Conservation (phyloP, 2,797 vertebrate species). For the Diplodus puntazzo region DNA sequence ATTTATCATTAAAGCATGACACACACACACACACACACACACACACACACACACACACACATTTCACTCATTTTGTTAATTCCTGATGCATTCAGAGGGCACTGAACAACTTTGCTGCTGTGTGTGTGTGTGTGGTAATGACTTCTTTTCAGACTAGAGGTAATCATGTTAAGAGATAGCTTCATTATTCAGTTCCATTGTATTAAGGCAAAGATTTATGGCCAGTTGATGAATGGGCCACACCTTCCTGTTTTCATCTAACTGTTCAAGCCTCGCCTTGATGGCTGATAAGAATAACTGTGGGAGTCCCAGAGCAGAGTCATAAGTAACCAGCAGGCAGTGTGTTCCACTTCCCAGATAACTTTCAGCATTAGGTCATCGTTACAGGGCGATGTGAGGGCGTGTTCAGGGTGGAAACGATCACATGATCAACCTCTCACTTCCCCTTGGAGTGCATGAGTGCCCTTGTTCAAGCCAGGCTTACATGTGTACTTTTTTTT, state of each 20-base stretch:
- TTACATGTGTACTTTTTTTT: neutral
- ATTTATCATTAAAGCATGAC: slow-evolving; percentile 48
- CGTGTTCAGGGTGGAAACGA: slow-evolving; percentile 16
- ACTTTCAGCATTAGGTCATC: slow-evolving; percentile 51
- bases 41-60: neutral
- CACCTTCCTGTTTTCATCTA: slow-evolving; percentile 20
- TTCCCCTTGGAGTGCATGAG: slow-evolving; percentile 38
- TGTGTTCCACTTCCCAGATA: slow-evolving; percentile 27
- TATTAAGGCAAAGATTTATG: slow-evolving; percentile 5
- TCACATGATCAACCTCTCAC: slow-evolving; percentile 38
- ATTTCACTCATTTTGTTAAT: neutral
- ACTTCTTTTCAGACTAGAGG: neutral
- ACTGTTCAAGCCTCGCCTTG: slow-evolving; percentile 8
- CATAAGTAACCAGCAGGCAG: slow-evolving; percentile 5
- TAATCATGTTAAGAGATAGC: neutral
- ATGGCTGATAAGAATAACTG: slow-evolving; percentile 29
- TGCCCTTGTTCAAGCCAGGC: neutral
- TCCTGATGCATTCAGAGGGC: neutral
- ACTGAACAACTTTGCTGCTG: neutral
- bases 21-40: neutral
- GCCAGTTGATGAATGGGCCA: neutral
- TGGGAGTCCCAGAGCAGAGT: slow-evolving; percentile 38
- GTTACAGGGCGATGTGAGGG: neutral
- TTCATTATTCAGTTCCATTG: neutral
- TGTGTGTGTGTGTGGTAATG: neutral